Evolutionary conservation across 1,140 invertebrate genomes (phyloP).

Genomic region (Drosophila pallidifrons): DNA sequence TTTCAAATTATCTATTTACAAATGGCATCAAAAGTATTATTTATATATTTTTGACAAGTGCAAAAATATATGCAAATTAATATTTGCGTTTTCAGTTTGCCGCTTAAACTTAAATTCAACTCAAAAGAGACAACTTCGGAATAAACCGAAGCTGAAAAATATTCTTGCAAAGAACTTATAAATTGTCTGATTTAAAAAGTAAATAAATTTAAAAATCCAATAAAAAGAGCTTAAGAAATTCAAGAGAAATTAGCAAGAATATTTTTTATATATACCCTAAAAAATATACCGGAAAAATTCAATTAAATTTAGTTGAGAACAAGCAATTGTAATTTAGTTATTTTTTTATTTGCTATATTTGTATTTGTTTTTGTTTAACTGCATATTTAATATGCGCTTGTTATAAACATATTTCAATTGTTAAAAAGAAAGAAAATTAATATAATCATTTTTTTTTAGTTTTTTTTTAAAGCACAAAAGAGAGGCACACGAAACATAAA

Average conservation of each 20-base stretch:
- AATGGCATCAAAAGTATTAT: slow-evolving; percentile 69
- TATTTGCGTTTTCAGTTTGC: slow-evolving; percentile 43
- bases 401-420: slow-evolving; percentile 44
- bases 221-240: not conserved
- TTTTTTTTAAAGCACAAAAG: slow-evolving; percentile 42
- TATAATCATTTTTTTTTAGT: slow-evolving; percentile 30
- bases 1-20: slow-evolving; percentile 40
- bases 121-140: slow-evolving; percentile 6
- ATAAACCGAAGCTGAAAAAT: not conserved
- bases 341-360: slow-evolving; percentile 25
- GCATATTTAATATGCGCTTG: slow-evolving; percentile 45
- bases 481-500: slow-evolving; percentile 43
- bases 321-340: slow-evolving; percentile 53
- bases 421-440: slow-evolving; percentile 28
- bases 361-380: slow-evolving; percentile 45
- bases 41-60: slow-evolving; percentile 78
- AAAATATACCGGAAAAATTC: slow-evolving; percentile 22
- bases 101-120: slow-evolving; percentile 13
- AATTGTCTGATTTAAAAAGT: not conserved
- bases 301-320: slow-evolving; percentile 43
- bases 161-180: not conserved
- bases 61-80: slow-evolving; percentile 78
- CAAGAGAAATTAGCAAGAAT: not conserved
- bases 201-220: no score
- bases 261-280: not conserved